phyloP scores from a whole-genome alignment of 2,113 vertebrate species.

The Pseudorasbora parva region DNA sequence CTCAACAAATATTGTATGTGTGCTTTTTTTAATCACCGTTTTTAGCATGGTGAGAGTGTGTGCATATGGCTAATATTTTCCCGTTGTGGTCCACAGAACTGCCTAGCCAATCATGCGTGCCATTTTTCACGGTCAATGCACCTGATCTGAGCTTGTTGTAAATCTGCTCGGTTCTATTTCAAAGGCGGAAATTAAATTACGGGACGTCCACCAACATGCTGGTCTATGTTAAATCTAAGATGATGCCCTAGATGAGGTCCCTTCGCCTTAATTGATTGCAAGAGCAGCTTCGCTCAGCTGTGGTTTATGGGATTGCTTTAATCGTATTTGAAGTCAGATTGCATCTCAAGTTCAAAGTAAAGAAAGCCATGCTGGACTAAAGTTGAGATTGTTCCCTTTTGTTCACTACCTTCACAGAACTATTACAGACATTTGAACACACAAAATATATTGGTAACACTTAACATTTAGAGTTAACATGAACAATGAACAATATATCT shows the following conservation, averaged over 20 bases:
- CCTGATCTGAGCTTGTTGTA: not conserved
- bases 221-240: not conserved
- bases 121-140: conserved; percentile 11
- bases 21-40: not conserved
- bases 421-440: not conserved
- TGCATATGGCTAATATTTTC: not conserved
- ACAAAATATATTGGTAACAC: too few species aligned
- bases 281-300: conserved; percentile 1
- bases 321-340: not conserved
- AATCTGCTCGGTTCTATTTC: not conserved
- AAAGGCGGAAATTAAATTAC: not conserved
- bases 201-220: not conserved
- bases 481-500: too few species aligned
- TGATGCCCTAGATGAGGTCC: conserved; percentile 1
- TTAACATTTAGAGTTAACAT: too few species aligned
- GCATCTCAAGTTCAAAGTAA: conserved; percentile 36
- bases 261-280: conserved; percentile 48
- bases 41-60: not conserved
- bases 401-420: not conserved
- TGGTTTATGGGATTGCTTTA: conserved; percentile 37
- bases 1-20: too few species aligned
- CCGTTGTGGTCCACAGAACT: not conserved
- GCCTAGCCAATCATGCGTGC: not conserved
- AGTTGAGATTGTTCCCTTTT: not conserved
- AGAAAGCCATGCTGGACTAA: not conserved